These are phyloP conservation scores for Stegophylla sp. DNA, from an alignment of 2,888 invertebrate genomes.

Conservation along the genomic window DNA sequence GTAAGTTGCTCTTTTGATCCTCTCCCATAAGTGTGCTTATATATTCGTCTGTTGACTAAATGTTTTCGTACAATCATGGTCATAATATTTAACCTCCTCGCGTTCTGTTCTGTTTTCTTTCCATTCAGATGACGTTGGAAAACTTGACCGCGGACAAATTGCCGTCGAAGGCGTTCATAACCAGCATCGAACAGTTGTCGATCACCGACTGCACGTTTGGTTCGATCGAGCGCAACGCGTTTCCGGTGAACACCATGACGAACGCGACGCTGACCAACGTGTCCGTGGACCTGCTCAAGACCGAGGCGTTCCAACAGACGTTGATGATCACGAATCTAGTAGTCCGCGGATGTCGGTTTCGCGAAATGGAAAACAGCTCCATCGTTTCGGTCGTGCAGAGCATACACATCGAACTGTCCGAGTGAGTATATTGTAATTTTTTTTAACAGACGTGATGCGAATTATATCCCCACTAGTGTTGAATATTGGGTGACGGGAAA, in stretches of 20 bases:
- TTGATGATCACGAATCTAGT: neutral
- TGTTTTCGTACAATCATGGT: no score
- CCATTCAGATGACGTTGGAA: conserved; percentile 43
- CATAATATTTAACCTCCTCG: no score
- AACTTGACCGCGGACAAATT: conserved; percentile 5
- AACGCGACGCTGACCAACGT: conserved; percentile 36
- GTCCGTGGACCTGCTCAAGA: conserved; percentile 10
- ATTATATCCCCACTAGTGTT: no score
- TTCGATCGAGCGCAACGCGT: conserved; percentile 21
- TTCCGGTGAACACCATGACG: conserved; percentile 12
- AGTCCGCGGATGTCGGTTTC: conserved; percentile 19
- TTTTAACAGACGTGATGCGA: no score
- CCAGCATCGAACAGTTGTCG: conserved; percentile 11
- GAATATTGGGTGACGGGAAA: no score
- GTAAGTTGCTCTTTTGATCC: no score
- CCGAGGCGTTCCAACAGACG: conserved; percentile 22
- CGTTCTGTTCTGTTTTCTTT: no score
- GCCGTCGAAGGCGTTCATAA: conserved; percentile 39
- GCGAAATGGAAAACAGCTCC: conserved; percentile 10
- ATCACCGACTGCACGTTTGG: conserved; percentile 33
- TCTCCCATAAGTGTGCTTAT: no score
- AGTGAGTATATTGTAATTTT: conserved; percentile 12
- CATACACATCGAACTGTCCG: conserved; percentile 32
- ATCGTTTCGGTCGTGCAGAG: conserved; percentile 15
- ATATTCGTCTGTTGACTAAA: no score